Percentiles rank a stretch among this genome's conserved stretches.
Conservation (phyloP, 2,888 invertebrate species). For the Physocephala rufipes region DNA sequence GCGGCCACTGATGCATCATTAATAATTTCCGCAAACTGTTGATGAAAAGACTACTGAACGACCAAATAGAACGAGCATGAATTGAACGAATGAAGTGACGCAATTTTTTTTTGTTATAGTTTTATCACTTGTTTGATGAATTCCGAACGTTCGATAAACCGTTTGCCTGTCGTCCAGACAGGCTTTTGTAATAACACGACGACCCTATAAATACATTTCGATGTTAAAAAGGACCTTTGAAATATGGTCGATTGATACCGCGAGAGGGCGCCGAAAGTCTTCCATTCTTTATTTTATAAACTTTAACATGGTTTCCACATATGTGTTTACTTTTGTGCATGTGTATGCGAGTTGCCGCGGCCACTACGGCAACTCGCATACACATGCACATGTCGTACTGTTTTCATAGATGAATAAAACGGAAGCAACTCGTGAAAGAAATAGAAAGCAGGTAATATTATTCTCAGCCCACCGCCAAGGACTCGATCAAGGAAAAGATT, state of each 20-base stretch:
- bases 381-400: background rate
- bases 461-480: background rate
- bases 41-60: background rate
- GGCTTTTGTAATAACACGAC: conserved; percentile 22
- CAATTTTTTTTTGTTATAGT: background rate
- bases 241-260: conserved; percentile 43
- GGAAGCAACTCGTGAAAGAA: conserved; percentile 64
- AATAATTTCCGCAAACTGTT: conserved; percentile 36
- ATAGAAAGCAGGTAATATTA: conserved; percentile 55
- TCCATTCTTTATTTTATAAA: too few relatives aligned
- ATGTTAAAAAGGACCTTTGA: conserved; percentile 25
- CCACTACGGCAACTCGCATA: background rate
- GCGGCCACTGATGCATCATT: conserved; percentile 39
- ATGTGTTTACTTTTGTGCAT: too few relatives aligned
- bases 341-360: background rate
- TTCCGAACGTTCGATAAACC: background rate
- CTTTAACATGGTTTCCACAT: background rate
- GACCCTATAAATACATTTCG: conserved; percentile 15
- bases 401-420: conserved; percentile 49
- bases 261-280: conserved; percentile 34
- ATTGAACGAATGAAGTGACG: conserved; percentile 2
- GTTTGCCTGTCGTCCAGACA: too few relatives aligned
- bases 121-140: background rate
- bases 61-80: too few relatives aligned
- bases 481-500: background rate